A percentile compares a stretch with the other conserved stretches of the same genome.
Evolutionary conservation across 2,113 vertebrate genomes (phyloP).

Genomic region (Corythornis madagascariensis): DNA sequence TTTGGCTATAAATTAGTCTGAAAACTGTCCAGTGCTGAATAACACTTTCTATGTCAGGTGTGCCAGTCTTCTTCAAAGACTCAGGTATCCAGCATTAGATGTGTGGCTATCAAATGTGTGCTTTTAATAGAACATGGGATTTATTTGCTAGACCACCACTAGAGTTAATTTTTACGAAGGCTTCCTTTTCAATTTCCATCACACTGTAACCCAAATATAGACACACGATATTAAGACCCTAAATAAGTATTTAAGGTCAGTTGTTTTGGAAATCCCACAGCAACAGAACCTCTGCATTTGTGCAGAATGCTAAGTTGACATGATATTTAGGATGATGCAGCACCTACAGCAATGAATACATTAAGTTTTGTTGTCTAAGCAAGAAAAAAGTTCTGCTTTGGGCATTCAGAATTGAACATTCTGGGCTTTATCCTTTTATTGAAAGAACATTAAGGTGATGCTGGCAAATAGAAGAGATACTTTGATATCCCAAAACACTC

Average conservation of each 20-base stretch:
- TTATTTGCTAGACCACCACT: neutral
- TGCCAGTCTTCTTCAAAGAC: neutral
- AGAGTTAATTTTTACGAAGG: neutral
- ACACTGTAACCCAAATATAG: neutral
- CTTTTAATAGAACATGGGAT: neutral
- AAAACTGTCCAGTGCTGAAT: neutral
- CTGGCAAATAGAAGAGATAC: neutral
- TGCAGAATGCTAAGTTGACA: fast-evolving
- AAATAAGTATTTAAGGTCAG: neutral
- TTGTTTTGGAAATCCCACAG: neutral
- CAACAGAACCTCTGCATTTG: neutral
- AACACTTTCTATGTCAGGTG: neutral
- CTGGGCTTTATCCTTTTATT: neutral
- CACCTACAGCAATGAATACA: neutral
- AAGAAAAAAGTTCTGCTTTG: neutral
- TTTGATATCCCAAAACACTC: neutral
- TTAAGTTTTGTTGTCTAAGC: neutral
- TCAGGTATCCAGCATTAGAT: neutral
- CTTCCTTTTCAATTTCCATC: neutral
- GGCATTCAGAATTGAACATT: neutral
- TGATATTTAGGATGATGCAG: neutral
- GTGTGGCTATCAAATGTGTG: neutral
- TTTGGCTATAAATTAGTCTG: neutral
- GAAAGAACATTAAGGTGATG: neutral
- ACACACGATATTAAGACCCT: neutral